phyloP scores from a whole-genome alignment of 2,888 invertebrate genomes.

The Onthophagus sagittarius region DNA sequence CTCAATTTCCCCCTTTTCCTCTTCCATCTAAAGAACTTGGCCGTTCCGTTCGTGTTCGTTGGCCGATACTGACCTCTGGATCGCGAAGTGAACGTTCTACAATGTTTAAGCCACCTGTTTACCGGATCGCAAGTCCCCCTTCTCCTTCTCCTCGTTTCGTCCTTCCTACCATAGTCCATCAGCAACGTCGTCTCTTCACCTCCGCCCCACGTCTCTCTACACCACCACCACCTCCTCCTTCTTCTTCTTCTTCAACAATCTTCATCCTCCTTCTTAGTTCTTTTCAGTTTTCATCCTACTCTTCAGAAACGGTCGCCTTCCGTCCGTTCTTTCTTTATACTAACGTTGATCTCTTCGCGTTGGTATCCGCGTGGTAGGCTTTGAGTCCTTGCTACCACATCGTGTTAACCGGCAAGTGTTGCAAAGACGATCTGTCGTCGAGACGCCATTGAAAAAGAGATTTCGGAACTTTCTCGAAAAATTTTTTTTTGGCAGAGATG shows the following conservation, averaged over 20 bases:
- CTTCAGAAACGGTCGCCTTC: too few relatives aligned
- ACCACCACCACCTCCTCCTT: constrained; percentile 16
- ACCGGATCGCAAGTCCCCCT: constrained; percentile 21
- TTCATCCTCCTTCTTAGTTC: not conserved
- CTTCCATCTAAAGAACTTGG: not conserved
- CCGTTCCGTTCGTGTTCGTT: not conserved
- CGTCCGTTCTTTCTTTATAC: too few relatives aligned
- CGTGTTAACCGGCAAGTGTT: not conserved
- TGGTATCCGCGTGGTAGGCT: too few relatives aligned
- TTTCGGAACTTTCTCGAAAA: too few relatives aligned
- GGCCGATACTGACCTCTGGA: constrained; percentile 25
- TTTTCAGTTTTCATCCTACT: too few relatives aligned
- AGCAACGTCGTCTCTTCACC: constrained; percentile 51
- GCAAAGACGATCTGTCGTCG: not conserved
- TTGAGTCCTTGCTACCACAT: too few relatives aligned
- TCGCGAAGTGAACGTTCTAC: constrained; percentile 28
- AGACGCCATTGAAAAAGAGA: too few relatives aligned
- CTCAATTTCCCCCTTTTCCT: too few relatives aligned
- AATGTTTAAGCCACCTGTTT: constrained; percentile 28
- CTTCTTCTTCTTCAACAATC: constrained; percentile 15
- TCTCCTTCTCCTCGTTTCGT: constrained; percentile 24
- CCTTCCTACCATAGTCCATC: constrained; percentile 38
- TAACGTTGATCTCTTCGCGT: too few relatives aligned
- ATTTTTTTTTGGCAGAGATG: too few relatives aligned
- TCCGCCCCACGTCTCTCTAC: constrained; percentile 35